Evolutionary conservation across 1,140 invertebrate genomes (phyloP).

Genomic region (Drosophila pachea): DNA sequence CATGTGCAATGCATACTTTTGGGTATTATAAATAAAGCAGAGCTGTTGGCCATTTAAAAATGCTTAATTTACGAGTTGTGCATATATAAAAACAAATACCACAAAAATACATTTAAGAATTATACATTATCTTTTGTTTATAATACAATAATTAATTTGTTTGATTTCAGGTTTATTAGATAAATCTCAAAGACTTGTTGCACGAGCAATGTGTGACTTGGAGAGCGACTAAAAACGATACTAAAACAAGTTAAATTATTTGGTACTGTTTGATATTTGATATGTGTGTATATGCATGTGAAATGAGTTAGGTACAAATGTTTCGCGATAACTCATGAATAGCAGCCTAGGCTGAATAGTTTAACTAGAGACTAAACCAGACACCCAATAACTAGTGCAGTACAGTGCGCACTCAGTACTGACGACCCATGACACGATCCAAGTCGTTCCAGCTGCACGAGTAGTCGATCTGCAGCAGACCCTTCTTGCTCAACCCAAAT

Average conservation of each 20-base stretch:
- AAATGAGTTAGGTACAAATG: constrained; percentile 28
- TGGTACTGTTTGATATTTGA: constrained; percentile 32
- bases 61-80: no score
- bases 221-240: constrained; percentile 26
- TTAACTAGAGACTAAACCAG: constrained; percentile 55
- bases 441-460: constrained; percentile 84
- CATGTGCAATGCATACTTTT: no score
- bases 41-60: no score
- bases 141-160: background rate
- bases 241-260: constrained; percentile 38
- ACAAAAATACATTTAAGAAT: no score
- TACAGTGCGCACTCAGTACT: constrained; percentile 42
- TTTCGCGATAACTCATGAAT: background rate
- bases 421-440: constrained; percentile 80
- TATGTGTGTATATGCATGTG: constrained; percentile 11
- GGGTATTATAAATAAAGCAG: no score
- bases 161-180: constrained; percentile 24
- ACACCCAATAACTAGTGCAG: constrained; percentile 35
- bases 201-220: constrained; percentile 15
- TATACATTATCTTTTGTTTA: background rate
- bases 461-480: constrained; percentile 85
- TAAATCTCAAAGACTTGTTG: constrained; percentile 22
- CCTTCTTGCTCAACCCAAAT: constrained; percentile 83
- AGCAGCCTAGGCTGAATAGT: constrained; percentile 27
- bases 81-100: no score